phyloP scores from a whole-genome alignment of 2,113 vertebrate genomes.

The Hirundichthys speculiger region DNA sequence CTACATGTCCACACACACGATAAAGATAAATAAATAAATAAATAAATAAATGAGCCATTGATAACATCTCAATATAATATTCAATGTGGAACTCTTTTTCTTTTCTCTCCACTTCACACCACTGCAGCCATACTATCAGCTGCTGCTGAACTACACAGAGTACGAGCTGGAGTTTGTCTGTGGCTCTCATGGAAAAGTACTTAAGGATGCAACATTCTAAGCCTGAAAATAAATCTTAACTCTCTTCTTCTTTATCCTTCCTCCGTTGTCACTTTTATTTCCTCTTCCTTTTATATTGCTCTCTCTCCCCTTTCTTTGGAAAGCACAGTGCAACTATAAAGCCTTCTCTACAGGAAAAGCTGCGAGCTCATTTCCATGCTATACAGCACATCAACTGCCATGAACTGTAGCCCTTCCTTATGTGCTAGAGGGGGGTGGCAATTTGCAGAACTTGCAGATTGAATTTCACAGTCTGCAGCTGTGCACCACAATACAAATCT shows the following conservation, averaged over 20 bases:
- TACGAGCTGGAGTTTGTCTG: constrained; percentile 1
- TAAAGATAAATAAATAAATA: no score
- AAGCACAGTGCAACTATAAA: constrained; percentile 54
- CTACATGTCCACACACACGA: no score
- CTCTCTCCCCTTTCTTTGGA: constrained; percentile 13
- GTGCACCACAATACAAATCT: neutral
- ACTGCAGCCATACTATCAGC: neutral
- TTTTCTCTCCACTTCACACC: neutral
- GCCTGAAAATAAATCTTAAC: constrained; percentile 53
- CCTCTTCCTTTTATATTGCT: constrained; percentile 19
- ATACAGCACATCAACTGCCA: constrained; percentile 49
- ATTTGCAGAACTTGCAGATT: constrained; percentile 22
- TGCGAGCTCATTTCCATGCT: constrained; percentile 60
- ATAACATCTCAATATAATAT: no score
- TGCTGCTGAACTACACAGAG: constrained; percentile 17
- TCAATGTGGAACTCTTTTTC: neutral
- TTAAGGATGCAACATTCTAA: constrained; percentile 44
- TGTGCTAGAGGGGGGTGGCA: constrained; percentile 10
- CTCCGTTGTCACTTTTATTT: constrained; percentile 44
- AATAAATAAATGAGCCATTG: no score
- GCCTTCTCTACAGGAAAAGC: constrained; percentile 48
- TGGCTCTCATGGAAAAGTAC: constrained; percentile 37
- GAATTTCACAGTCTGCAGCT: neutral
- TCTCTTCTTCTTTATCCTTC: constrained; percentile 37
- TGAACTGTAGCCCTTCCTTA: constrained; percentile 38